Conservation (phyloP, 1,140 invertebrate genomes). For the Hypsibius dujardini region DNA sequence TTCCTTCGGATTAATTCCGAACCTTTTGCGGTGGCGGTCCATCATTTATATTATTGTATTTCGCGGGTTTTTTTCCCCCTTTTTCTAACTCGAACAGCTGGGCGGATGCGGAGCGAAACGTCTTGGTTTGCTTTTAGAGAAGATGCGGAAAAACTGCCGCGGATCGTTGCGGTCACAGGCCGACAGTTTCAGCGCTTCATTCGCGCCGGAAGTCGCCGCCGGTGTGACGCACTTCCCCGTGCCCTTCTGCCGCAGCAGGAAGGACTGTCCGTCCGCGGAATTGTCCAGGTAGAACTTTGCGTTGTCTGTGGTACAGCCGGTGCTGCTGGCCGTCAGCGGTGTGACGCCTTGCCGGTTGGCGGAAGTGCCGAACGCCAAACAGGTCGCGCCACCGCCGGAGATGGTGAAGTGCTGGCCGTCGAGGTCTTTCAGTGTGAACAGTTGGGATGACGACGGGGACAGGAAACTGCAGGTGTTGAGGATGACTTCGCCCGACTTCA, state of each 20-base stretch:
- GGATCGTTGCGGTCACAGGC: constrained; percentile 10
- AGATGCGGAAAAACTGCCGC: neutral
- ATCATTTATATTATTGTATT: too few relatives aligned
- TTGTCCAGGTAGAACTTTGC: constrained; percentile 13
- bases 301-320: neutral
- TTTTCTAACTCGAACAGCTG: neutral
- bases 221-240: neutral
- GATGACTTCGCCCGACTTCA: neutral
- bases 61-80: neutral
- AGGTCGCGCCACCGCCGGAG: neutral
- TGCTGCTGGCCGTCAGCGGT: neutral
- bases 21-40: too few relatives aligned
- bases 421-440: neutral
- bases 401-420: constrained; percentile 11
- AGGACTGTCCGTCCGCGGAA: constrained; percentile 10
- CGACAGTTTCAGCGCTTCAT: neutral
- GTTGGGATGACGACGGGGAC: neutral
- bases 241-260: constrained; percentile 9
- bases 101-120: constrained; percentile 14
- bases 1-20: too few relatives aligned
- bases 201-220: neutral
- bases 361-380: neutral
- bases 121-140: constrained; percentile 1
- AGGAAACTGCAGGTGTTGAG: neutral
- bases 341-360: neutral